phyloP scores from a whole-genome alignment of 2,797 vertebrate genomes.

The Hoplostethus mediterraneus region DNA sequence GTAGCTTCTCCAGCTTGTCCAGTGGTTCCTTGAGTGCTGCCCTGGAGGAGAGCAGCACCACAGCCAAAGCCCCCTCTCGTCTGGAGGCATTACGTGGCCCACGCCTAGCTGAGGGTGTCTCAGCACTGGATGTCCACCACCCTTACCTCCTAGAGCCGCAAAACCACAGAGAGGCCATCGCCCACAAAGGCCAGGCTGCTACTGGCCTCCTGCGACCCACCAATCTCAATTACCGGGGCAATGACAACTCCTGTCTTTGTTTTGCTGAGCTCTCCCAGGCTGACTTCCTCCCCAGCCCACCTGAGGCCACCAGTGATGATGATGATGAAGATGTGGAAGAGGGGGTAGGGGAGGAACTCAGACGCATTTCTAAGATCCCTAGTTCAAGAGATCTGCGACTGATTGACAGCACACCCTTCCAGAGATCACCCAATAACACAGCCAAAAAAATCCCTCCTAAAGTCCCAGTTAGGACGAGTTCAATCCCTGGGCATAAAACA shows the following conservation, averaged over 20 bases:
- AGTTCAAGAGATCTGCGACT: slow-evolving; percentile 82
- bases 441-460: slow-evolving; percentile 78
- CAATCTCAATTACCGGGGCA: slow-evolving; percentile 76
- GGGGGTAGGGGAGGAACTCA: slow-evolving; percentile 56
- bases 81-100: slow-evolving; percentile 54
- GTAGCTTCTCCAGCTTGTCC: slow-evolving; percentile 87
- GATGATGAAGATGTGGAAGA: slow-evolving; percentile 81
- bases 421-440: slow-evolving; percentile 71
- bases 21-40: slow-evolving; percentile 93
- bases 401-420: slow-evolving; percentile 81
- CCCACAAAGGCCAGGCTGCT: slow-evolving; percentile 50
- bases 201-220: slow-evolving; percentile 62
- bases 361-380: slow-evolving; percentile 82
- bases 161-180: slow-evolving; percentile 21
- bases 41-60: slow-evolving; percentile 88
- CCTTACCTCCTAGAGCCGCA: slow-evolving; percentile 82
- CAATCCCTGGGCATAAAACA: slow-evolving; percentile 72
- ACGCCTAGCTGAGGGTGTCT: slow-evolving; percentile 74
- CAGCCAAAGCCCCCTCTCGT: slow-evolving; percentile 58
- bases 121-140: slow-evolving; percentile 81
- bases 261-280: slow-evolving; percentile 85
- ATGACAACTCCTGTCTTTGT: slow-evolving; percentile 83
- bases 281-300: slow-evolving; percentile 78
- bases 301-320: slow-evolving; percentile 80
- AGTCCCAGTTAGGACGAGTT: slow-evolving; percentile 78